Percentiles rank a stretch among this genome's conserved stretches.
Evolutionary conservation across 2,797 vertebrate species (phyloP).

Genomic region (Anabacerthia variegaticeps): DNA sequence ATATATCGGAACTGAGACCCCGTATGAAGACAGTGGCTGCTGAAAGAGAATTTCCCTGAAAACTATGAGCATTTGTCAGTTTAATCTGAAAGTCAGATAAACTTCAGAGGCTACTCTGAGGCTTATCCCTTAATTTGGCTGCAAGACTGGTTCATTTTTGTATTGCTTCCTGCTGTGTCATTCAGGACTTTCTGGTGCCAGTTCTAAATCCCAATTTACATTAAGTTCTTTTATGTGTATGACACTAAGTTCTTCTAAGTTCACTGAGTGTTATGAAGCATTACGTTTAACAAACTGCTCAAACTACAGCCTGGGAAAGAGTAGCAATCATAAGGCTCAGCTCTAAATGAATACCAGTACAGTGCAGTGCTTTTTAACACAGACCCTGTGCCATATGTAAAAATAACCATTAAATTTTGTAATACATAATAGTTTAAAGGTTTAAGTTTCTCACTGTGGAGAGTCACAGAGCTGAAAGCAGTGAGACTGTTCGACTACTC

Average conservation of each 20-base stretch:
- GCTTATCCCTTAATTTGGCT: not conserved
- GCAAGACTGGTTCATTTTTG: not conserved
- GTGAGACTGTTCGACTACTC: not conserved
- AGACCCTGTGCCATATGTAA: not conserved
- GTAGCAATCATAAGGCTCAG: not conserved
- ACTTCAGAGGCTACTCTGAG: not conserved
- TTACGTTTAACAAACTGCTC: not conserved
- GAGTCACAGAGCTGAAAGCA: not conserved
- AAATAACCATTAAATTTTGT: not conserved
- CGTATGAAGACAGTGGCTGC: not conserved
- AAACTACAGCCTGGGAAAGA: not conserved
- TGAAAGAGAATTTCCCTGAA: not conserved
- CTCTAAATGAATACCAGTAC: not conserved
- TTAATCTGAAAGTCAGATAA: not conserved
- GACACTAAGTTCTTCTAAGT: not conserved
- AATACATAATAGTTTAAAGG: not conserved
- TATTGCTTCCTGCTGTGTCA: not conserved
- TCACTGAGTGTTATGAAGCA: not conserved
- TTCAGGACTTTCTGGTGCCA: not conserved
- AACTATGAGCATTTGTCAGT: not conserved
- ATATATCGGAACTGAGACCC: not conserved
- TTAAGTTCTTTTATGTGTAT: not conserved
- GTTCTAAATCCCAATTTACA: not conserved
- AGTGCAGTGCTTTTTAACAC: not conserved
- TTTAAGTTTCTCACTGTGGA: not conserved